These are phyloP conservation scores for Drosophila maculinotata DNA, from an alignment of 2,888 invertebrate species.

Conservation along the genomic window DNA sequence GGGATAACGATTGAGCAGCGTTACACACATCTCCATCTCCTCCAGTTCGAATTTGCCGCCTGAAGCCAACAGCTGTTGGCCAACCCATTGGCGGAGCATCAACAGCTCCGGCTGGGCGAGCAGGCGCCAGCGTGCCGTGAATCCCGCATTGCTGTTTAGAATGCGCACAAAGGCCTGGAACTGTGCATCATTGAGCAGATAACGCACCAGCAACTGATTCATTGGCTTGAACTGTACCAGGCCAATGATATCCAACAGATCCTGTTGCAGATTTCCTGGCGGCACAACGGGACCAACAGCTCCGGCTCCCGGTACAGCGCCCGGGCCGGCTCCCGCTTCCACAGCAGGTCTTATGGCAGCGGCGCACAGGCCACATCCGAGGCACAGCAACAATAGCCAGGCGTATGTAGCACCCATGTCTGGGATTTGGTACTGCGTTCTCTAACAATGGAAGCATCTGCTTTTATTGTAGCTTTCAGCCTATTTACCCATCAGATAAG, in stretches of 20 bases:
- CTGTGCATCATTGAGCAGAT: slow-evolving; percentile 78
- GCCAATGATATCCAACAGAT: slow-evolving; percentile 64
- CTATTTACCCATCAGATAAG: slow-evolving; percentile 56
- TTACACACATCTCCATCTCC: slow-evolving; percentile 61
- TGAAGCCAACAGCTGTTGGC: slow-evolving; percentile 65
- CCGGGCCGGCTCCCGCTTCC: too few relatives aligned
- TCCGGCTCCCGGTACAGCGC: neutral
- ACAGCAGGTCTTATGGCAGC: neutral
- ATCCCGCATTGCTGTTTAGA: slow-evolving; percentile 71
- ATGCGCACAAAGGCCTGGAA: slow-evolving; percentile 82
- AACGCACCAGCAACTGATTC: slow-evolving; percentile 66
- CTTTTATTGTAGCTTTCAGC: slow-evolving; percentile 25
- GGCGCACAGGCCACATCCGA: slow-evolving; percentile 30
- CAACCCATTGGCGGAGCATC: slow-evolving; percentile 71
- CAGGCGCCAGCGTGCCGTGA: slow-evolving; percentile 65
- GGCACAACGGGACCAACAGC: slow-evolving; percentile 24
- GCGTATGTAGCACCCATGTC: slow-evolving; percentile 45
- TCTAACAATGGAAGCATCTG: neutral
- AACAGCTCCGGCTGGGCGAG: slow-evolving; percentile 79
- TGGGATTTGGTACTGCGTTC: slow-evolving; percentile 11
- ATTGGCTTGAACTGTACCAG: slow-evolving; percentile 70
- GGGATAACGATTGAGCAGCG: slow-evolving; percentile 66
- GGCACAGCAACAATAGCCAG: slow-evolving; percentile 45
- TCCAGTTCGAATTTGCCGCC: slow-evolving; percentile 64
- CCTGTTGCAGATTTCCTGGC: slow-evolving; percentile 57